These are phyloP conservation scores for Pachliopta kotzebuea DNA, from an alignment of 2,888 invertebrate species.

Conservation along the genomic window DNA sequence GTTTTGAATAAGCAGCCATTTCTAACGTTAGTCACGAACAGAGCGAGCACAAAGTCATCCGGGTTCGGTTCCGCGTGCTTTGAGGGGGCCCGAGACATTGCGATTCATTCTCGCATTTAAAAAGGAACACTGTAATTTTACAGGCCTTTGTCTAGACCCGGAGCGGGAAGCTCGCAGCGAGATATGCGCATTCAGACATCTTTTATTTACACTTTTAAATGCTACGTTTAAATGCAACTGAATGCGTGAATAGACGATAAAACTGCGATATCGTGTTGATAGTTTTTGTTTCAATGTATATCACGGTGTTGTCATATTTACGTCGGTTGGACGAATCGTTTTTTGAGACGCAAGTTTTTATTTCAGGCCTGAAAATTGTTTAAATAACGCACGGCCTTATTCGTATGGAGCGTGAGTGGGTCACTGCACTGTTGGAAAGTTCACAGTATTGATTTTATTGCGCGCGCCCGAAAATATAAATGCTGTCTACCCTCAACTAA, in stretches of 20 bases:
- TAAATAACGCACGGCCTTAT: conserved; percentile 66
- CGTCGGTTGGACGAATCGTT: conserved; percentile 37
- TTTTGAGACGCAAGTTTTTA: conserved; percentile 39
- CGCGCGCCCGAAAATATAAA: conserved; percentile 78
- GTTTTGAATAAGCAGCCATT: conserved; percentile 21
- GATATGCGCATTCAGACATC: conserved; percentile 76
- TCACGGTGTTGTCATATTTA: conserved; percentile 30
- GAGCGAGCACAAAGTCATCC: conserved; percentile 45
- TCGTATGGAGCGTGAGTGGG: conserved; percentile 64
- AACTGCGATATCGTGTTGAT: conserved; percentile 2
- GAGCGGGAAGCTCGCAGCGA: conserved; percentile 56
- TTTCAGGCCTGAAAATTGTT: conserved; percentile 53
- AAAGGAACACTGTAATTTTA: conserved; percentile 76
- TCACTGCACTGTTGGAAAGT: conserved; percentile 76
- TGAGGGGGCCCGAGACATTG: conserved; percentile 73
- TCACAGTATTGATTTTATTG: conserved; percentile 80
- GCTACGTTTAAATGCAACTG: conserved; percentile 52
- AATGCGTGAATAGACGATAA: conserved; percentile 17
- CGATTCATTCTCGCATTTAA: conserved; percentile 78
- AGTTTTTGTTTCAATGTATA: not conserved
- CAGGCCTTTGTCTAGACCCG: conserved; percentile 71
- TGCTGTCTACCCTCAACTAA: conserved; percentile 52
- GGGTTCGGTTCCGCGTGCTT: conserved; percentile 62
- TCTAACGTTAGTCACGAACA: conserved; percentile 45
- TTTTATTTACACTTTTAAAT: conserved; percentile 72